Conservation (phyloP, 2,888 invertebrate genomes). For the Ophioninae sp. region DNA sequence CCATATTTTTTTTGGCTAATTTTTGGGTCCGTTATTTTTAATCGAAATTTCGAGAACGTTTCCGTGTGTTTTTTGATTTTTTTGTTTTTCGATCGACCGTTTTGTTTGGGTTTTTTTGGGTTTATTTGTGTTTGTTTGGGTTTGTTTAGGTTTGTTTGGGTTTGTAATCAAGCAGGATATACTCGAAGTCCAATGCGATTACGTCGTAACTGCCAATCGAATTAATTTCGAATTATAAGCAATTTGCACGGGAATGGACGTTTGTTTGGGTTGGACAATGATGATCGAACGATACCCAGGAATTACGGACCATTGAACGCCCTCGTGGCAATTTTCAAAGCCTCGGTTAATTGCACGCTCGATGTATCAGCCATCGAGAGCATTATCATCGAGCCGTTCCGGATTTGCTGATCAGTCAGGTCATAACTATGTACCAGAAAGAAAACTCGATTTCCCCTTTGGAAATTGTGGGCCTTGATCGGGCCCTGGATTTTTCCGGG, state of each 20-base stretch:
- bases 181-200: background rate
- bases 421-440: no score
- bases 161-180: slow-evolving; percentile 28
- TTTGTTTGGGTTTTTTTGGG: no score
- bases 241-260: slow-evolving; percentile 44
- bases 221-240: slow-evolving; percentile 19
- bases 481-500: no score
- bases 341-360: slow-evolving; percentile 49
- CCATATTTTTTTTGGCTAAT: no score
- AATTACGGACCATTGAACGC: slow-evolving; percentile 65
- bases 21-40: no score
- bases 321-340: slow-evolving; percentile 61
- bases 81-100: no score
- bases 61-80: no score
- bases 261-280: slow-evolving; percentile 57
- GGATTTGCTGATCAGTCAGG: slow-evolving; percentile 22
- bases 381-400: slow-evolving; percentile 48
- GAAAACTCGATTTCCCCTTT: no score
- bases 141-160: no score
- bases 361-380: slow-evolving; percentile 26
- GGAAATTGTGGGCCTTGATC: no score
- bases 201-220: background rate
- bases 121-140: no score
- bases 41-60: no score
- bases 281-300: slow-evolving; percentile 53